These are phyloP conservation scores for Netta rufina DNA, from an alignment of 2,797 vertebrate species.

Conservation along the genomic window DNA sequence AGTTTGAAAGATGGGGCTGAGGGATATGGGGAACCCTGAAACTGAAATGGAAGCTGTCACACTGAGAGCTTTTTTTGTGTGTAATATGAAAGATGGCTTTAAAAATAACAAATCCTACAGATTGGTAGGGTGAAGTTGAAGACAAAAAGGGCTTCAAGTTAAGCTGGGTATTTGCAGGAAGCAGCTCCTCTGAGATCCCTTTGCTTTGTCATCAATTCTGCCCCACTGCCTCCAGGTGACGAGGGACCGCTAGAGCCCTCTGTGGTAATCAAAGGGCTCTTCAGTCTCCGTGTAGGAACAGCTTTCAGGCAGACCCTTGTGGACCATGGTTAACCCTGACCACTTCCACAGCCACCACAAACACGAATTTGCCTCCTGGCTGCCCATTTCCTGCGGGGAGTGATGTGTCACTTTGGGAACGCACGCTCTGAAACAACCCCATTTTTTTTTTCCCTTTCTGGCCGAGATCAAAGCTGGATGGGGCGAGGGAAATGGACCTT, in stretches of 20 bases:
- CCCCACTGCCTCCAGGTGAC: neutral
- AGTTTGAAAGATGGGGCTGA: neutral
- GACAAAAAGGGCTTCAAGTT: neutral
- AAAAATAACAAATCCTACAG: neutral
- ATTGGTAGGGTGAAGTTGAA: neutral
- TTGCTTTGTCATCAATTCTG: neutral
- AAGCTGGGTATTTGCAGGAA: neutral
- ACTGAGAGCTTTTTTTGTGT: neutral
- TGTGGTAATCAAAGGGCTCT: neutral
- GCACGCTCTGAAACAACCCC: neutral
- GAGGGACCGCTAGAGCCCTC: neutral
- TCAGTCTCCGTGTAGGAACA: neutral
- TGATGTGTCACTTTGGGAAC: neutral
- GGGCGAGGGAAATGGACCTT: neutral
- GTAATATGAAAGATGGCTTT: neutral
- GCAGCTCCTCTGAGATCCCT: neutral
- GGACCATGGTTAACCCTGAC: neutral
- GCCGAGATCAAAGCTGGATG: neutral
- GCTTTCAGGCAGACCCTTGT: neutral
- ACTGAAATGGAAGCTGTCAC: neutral
- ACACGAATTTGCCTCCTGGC: neutral
- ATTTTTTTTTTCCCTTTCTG: neutral
- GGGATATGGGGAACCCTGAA: neutral
- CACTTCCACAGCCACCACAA: neutral
- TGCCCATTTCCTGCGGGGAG: neutral